Percentiles rank a stretch among this genome's conserved stretches.
These are phyloP conservation scores for Ormyrus thymus DNA, from an alignment of 2,888 invertebrate species.

Conservation along the genomic window DNA sequence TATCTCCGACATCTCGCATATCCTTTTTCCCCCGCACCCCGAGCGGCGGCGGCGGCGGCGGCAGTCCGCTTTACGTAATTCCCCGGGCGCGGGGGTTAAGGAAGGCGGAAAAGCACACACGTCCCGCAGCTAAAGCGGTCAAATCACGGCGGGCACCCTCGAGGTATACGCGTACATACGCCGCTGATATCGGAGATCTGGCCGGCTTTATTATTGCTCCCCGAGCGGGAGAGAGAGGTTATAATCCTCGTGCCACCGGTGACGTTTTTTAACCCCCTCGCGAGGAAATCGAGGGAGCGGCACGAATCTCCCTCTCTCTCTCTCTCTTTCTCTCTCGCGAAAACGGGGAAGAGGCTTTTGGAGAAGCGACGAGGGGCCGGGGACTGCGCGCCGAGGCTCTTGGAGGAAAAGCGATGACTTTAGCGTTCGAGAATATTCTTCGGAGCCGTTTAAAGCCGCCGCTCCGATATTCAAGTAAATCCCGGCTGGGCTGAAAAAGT, in stretches of 20 bases:
- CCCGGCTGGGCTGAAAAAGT: no score
- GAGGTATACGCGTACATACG: slow-evolving; percentile 30
- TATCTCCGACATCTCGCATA: slow-evolving; percentile 15
- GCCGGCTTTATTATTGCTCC: slow-evolving; percentile 55
- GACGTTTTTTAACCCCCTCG: slow-evolving; percentile 30
- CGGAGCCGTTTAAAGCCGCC: no score
- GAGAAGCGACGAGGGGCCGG: no score
- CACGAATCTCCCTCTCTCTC: neutral
- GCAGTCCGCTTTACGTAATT: slow-evolving; percentile 48
- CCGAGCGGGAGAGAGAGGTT: slow-evolving; percentile 52
- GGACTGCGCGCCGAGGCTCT: no score
- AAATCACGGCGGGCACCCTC: slow-evolving; percentile 58
- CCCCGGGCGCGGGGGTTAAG: slow-evolving; percentile 27
- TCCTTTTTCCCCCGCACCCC: slow-evolving; percentile 3
- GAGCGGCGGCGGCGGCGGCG: neutral
- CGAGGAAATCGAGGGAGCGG: neutral
- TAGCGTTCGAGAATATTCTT: no score
- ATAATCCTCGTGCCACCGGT: slow-evolving; percentile 45
- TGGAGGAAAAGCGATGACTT: no score
- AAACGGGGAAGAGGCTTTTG: neutral
- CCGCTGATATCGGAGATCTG: slow-evolving; percentile 44
- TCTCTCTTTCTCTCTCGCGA: neutral
- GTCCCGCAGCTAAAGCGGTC: slow-evolving; percentile 59
- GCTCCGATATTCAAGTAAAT: no score
- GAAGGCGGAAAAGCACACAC: slow-evolving; percentile 42